Conservation (phyloP, 2,113 vertebrate genomes). For the Centrocercus urophasianus region DNA sequence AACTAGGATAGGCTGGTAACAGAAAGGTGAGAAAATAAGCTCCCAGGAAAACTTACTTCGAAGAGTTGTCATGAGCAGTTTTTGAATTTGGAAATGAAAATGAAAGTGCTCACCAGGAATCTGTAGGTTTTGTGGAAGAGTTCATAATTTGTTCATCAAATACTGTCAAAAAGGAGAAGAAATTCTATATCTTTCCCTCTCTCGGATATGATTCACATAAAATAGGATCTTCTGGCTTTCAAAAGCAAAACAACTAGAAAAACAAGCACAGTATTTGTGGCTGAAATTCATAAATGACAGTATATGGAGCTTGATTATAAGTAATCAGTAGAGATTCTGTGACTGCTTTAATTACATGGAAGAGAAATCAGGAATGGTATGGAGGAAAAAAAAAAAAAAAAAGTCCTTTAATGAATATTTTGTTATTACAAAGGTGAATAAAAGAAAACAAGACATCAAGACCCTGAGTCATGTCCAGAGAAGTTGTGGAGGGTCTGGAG, state of each 20-base stretch:
- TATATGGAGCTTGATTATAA: background rate
- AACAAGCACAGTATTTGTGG: accelerated
- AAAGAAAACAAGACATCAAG: background rate
- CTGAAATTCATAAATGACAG: background rate
- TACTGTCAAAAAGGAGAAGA: background rate
- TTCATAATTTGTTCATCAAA: background rate
- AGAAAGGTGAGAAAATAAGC: background rate
- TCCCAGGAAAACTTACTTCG: background rate
- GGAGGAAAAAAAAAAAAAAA: background rate
- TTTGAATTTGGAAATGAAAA: background rate
- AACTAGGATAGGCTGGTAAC: background rate
- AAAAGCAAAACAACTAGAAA: background rate
- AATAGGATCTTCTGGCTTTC: background rate
- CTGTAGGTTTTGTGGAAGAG: background rate
- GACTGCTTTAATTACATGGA: background rate
- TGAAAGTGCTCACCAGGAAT: background rate
- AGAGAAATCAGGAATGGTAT: background rate
- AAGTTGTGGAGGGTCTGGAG: background rate
- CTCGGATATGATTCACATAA: background rate
- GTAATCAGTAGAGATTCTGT: background rate
- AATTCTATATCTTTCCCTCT: background rate
- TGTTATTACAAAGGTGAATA: background rate
- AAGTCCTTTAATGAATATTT: background rate
- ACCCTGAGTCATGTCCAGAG: too few species aligned
- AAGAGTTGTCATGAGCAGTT: background rate